Evolutionary conservation across 2,888 invertebrate species (phyloP).

Genomic region (Diarsia brunnea): DNA sequence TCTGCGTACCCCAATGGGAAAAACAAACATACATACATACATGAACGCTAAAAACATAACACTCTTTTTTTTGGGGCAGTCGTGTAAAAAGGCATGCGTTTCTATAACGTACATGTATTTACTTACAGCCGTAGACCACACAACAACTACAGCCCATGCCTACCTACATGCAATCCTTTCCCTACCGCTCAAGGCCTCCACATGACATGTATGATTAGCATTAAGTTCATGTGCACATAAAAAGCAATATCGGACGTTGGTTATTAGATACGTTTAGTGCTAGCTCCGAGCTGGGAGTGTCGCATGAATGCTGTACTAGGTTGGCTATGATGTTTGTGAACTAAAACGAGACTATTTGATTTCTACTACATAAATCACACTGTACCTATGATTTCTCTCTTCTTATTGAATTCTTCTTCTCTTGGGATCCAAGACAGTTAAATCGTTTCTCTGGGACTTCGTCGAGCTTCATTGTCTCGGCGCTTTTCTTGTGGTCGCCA

Average conservation of each 20-base stretch:
- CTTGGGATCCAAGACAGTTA: no score
- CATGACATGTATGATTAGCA: constrained; percentile 36
- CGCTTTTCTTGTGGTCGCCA: no score
- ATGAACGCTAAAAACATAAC: no score
- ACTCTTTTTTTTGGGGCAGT: no score
- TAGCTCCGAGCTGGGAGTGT: constrained; percentile 36
- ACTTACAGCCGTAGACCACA: not conserved
- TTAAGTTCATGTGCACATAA: constrained; percentile 62
- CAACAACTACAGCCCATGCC: not conserved
- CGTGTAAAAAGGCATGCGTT: no score
- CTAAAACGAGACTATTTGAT: constrained; percentile 20
- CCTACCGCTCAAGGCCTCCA: constrained; percentile 54
- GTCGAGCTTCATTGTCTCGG: no score
- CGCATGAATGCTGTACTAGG: constrained; percentile 31
- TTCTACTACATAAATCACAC: not conserved
- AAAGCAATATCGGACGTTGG: constrained; percentile 51
- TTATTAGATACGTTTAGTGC: constrained; percentile 44
- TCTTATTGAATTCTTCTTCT: no score
- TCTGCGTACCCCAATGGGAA: no score
- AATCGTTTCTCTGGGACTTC: no score
- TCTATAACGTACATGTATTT: not conserved
- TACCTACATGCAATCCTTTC: constrained; percentile 51
- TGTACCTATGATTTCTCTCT: no score
- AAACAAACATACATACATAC: no score
- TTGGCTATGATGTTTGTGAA: constrained; percentile 20